Base-by-base conservation (phyloP, 2,888 invertebrate genomes). In the Panopea generosa region DNA sequence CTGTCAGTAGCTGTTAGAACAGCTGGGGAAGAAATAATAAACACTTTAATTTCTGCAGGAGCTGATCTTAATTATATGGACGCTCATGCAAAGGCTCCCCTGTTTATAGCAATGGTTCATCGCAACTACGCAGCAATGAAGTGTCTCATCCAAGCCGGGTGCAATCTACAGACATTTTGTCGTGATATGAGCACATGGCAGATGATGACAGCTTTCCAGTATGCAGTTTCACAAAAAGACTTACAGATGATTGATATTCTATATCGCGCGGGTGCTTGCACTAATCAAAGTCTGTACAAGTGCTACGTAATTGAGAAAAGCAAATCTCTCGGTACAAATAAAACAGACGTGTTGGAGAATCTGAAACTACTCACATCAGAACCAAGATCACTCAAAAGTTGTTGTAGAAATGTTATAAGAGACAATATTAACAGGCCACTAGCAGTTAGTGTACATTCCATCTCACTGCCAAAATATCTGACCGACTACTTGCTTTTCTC, bases 1-100 rank as follows among this genome's bases (percentile, higher is more conserved):
- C 59, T 80, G 7, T 76, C 80, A 3, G 61, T 80, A 26, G 76
- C 80, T 16, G 67, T 72, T n/a, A 66, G 80, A 53, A 71, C 67
- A 29, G 67, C 62, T 6, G 49, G 73, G 22, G 52, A 56, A 24
- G 70, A 73, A 33, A 40, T 80, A 16, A 59, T 80, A 14, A 27
- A 70, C 11, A 52, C 59, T 18, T 33, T 80, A n/a, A 45, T 80
- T 22, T 55, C 45, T 38, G 73, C 80, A 2, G 80, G 80, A 9
- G 69, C 76, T 18, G 65, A 80, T 63, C 70, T 61, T 7, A 62
- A 80, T 52, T 70, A 74, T 27, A 62, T 50, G 27, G 73, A 80
- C 57, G 80, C 76, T 22, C 80, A 77, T 61, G 69, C 62, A 50
- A 67, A 73, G 14, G 27, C 70, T n/a, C 76, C 80, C 11, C 26